Conservation (phyloP, 1,140 invertebrate species). For the Mercenaria mercenaria region DNA sequence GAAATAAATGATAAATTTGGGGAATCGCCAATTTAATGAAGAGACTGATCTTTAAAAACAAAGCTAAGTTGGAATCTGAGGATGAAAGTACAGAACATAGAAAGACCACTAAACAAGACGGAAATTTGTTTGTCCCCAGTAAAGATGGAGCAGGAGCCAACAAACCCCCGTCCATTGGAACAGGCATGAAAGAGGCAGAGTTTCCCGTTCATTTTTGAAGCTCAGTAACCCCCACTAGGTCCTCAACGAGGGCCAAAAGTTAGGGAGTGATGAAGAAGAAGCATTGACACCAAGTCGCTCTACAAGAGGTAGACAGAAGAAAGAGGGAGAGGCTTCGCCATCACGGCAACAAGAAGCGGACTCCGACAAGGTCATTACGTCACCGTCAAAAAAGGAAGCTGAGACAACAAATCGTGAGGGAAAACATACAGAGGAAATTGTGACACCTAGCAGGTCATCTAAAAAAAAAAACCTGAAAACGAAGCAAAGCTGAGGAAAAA, state of each 20-base stretch:
- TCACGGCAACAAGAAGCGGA: background rate
- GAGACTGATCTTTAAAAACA: background rate
- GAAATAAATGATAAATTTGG: conserved; percentile 49
- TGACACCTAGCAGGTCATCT: background rate
- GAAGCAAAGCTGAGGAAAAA: background rate
- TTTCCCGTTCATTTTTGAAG: background rate
- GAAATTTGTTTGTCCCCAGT: conserved; percentile 22
- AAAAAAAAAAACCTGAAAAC: background rate
- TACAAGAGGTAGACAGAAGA: conserved; percentile 14
- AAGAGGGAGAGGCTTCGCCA: background rate
- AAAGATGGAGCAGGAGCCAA: background rate
- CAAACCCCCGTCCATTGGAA: background rate
- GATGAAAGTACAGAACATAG: background rate
- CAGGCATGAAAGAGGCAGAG: background rate
- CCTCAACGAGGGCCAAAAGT: background rate
- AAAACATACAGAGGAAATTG: background rate
- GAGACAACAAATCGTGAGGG: background rate
- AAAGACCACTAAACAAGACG: background rate
- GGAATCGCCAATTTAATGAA: conserved; percentile 30
- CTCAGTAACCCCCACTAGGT: conserved; percentile 29
- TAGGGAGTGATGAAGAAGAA: background rate
- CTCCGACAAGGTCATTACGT: conserved; percentile 1
- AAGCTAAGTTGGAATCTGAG: background rate
- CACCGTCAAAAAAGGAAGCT: background rate
- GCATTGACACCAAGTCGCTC: conserved; percentile 36